Conservation (phyloP, 53 echinoderm and acorn worm genomes). For the Mesocentrotus franciscanus region DNA sequence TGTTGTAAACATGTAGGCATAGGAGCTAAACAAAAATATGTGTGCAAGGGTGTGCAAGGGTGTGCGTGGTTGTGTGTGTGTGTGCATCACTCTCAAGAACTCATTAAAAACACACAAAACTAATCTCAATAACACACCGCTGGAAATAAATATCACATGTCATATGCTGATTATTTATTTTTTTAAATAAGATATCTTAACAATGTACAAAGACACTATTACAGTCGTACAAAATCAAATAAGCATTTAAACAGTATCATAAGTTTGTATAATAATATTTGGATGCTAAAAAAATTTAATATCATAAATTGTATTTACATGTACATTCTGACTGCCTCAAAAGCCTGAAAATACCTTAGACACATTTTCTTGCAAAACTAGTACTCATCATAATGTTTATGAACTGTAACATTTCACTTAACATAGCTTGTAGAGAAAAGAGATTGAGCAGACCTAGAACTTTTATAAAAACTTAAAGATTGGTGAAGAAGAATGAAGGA, state of each 20-base stretch:
- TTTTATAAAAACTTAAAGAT: background rate
- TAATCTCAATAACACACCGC: background rate
- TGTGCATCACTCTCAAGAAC: too few species aligned
- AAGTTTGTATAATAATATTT: conserved; percentile 6
- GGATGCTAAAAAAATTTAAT: conserved; percentile 25
- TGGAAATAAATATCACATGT: background rate
- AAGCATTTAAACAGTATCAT: conserved; percentile 24
- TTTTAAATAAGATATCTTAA: conserved; percentile 65
- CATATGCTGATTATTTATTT: conserved; percentile 44
- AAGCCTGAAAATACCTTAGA: conserved; percentile 28
- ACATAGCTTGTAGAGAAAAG: background rate
- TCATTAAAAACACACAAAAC: too few species aligned
- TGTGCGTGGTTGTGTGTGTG: too few species aligned
- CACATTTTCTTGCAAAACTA: conserved; percentile 13
- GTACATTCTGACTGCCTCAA: background rate
- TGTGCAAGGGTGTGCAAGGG: too few species aligned
- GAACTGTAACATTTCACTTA: background rate
- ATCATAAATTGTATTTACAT: conserved; percentile 47
- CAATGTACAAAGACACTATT: conserved; percentile 60
- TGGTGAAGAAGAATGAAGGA: background rate
- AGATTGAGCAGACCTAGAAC: background rate
- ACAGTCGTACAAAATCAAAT: conserved; percentile 57
- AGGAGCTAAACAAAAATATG: too few species aligned
- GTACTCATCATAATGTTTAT: conserved; percentile 40
- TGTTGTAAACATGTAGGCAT: too few species aligned